phyloP scores from a whole-genome alignment of 2,797 vertebrate species.

The Microchirus variegatus region DNA sequence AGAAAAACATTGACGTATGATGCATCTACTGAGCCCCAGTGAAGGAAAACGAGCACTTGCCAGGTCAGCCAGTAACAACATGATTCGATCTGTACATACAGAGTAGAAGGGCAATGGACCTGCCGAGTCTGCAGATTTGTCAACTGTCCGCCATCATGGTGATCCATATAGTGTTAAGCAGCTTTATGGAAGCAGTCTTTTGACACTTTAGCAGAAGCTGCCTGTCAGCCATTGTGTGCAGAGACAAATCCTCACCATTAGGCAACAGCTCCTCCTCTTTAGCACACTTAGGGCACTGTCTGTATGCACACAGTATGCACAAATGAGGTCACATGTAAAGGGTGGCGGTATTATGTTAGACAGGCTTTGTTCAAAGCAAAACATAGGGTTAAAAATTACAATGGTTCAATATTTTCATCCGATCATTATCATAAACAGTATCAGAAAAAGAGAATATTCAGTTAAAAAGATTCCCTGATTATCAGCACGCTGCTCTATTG shows the following conservation, averaged over 20 bases:
- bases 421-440: not conserved
- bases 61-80: conserved; percentile 50
- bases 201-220: conserved; percentile 48
- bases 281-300: no score
- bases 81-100: conserved; percentile 47
- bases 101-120: conserved; percentile 36
- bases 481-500: not conserved
- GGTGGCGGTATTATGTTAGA: conserved; percentile 1
- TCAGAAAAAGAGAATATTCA: conserved; percentile 9
- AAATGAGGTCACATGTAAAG: no score
- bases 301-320: no score
- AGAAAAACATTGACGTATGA: conserved; percentile 45
- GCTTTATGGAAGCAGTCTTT: conserved; percentile 39
- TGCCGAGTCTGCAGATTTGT: conserved; percentile 55
- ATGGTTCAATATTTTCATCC: not conserved
- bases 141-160: conserved; percentile 18
- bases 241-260: conserved; percentile 40
- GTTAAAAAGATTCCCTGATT: conserved; percentile 8
- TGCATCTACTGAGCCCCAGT: conserved; percentile 41
- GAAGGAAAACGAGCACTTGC: conserved; percentile 51
- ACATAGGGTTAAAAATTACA: no score
- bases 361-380: not conserved
- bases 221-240: conserved; percentile 21
- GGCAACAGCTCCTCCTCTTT: conserved; percentile 11
- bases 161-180: conserved; percentile 12